phyloP scores from a whole-genome alignment of 2,888 invertebrate genomes.

The Chalcis sispes region DNA sequence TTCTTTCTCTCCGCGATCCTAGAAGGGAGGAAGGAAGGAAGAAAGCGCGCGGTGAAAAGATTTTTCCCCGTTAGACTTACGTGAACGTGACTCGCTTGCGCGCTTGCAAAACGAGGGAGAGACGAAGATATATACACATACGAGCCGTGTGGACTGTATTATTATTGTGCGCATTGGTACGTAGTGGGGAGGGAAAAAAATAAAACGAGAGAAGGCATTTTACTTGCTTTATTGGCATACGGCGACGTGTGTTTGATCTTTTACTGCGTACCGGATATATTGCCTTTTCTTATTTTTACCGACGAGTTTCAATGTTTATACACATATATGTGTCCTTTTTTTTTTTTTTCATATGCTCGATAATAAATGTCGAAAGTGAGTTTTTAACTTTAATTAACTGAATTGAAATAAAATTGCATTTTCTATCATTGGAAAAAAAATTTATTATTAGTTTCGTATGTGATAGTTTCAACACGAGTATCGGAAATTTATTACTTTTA shows the following conservation, averaged over 20 bases:
- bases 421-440: too few species aligned
- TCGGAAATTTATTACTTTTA: too few species aligned
- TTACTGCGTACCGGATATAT: neutral
- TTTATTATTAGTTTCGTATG: too few species aligned
- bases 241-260: neutral
- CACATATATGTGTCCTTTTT: too few species aligned
- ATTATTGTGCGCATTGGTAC: constrained; percentile 4
- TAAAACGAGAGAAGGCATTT: neutral
- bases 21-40: constrained; percentile 6
- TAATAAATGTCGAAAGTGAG: too few species aligned
- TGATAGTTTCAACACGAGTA: too few species aligned
- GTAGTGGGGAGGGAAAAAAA: neutral
- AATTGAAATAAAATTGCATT: too few species aligned
- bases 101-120: neutral
- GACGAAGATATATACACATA: too few species aligned
- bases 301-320: neutral
- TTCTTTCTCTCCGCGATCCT: constrained; percentile 9
- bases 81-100: neutral
- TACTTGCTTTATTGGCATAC: neutral
- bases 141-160: too few species aligned
- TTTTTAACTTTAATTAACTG: too few species aligned
- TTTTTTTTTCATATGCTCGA: too few species aligned
- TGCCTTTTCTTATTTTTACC: neutral
- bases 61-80: constrained; percentile 13
- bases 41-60: constrained; percentile 40